These are phyloP conservation scores for Cynocephalus volans DNA, from an alignment of 2,113 vertebrate genomes.

Conservation along the genomic window DNA sequence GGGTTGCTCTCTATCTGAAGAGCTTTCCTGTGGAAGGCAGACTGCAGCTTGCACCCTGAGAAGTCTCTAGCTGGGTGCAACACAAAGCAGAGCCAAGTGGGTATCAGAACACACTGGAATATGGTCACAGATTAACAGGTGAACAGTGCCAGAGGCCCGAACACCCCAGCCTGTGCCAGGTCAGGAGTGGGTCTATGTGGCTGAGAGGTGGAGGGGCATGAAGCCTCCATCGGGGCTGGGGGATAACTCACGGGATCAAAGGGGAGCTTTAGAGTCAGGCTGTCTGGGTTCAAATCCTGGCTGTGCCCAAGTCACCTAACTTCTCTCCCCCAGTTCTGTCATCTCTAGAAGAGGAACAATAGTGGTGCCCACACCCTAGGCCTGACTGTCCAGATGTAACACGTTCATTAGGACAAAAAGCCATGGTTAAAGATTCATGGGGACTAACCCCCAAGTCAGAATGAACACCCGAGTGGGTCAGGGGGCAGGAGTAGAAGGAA, in stretches of 20 bases:
- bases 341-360: fast-evolving
- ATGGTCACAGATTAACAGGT: background rate
- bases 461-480: fast-evolving
- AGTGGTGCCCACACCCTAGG: background rate
- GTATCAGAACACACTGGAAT: fast-evolving
- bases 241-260: background rate
- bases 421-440: background rate
- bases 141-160: background rate
- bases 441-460: background rate
- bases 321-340: background rate
- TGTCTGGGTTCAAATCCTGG: background rate
- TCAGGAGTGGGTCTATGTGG: background rate
- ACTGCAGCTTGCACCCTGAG: background rate
- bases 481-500: background rate
- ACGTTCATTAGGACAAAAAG: background rate
- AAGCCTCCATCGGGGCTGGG: background rate
- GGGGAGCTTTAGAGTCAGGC: background rate
- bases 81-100: fast-evolving
- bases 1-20: background rate
- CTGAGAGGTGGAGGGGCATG: background rate
- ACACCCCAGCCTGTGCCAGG: background rate
- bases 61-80: background rate
- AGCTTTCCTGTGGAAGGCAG: background rate
- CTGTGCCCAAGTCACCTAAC: background rate
- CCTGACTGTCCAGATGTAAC: fast-evolving